Percentiles rank a stretch among this genome's conserved stretches.
phyloP scores from a whole-genome alignment of 2,113 vertebrate species.

The Hippolais icterina region DNA sequence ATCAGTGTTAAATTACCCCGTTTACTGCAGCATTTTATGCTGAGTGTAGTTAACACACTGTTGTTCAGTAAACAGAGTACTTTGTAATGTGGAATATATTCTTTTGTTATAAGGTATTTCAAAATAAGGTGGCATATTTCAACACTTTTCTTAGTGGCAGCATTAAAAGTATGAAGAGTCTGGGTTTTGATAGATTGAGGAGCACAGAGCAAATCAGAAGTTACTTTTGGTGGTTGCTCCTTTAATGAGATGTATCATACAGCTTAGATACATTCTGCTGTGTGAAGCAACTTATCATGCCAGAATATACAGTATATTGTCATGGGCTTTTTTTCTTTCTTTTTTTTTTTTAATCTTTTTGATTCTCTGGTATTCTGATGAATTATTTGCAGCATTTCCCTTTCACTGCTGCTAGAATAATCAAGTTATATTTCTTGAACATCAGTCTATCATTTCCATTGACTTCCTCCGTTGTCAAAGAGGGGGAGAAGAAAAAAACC shows the following conservation, averaged over 20 bases:
- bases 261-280: conserved; percentile 65
- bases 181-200: conserved; percentile 59
- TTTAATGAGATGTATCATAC: conserved; percentile 68
- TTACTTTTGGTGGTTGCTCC: conserved; percentile 67
- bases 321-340: conserved; percentile 48
- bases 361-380: conserved; percentile 62
- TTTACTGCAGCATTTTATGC: conserved; percentile 42
- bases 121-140: conserved; percentile 43
- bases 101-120: conserved; percentile 49
- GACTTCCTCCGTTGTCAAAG: conserved; percentile 44
- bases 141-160: conserved; percentile 3
- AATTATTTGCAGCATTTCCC: conserved; percentile 70
- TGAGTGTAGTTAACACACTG: background rate
- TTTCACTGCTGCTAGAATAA: conserved; percentile 64
- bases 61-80: conserved; percentile 49
- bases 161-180: background rate
- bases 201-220: conserved; percentile 57
- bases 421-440: conserved; percentile 64
- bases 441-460: conserved; percentile 63
- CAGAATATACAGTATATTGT: conserved; percentile 69
- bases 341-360: background rate
- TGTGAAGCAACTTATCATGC: conserved; percentile 58
- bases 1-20: conserved; percentile 13
- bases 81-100: conserved; percentile 54
- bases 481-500: background rate